phyloP scores from a whole-genome alignment of 2,797 vertebrate genomes.

The Tinamus major region DNA sequence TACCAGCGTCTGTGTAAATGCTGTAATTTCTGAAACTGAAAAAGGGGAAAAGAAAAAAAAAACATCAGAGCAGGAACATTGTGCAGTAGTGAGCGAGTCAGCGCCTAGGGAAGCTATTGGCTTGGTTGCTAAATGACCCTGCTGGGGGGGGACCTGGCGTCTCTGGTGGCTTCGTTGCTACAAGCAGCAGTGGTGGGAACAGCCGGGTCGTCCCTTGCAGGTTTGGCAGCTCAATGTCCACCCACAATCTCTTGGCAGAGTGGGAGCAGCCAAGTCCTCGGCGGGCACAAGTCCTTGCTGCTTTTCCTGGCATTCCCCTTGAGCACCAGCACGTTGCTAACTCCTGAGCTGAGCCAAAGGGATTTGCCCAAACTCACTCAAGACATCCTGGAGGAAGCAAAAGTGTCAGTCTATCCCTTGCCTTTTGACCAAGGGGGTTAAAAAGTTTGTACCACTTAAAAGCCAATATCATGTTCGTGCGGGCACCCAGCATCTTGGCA shows the following conservation, averaged over 20 bases:
- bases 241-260: neutral
- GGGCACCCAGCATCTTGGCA: neutral
- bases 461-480: neutral
- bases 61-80: neutral
- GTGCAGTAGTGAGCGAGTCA: neutral
- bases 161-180: neutral
- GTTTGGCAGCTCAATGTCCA: neutral
- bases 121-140: neutral
- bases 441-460: neutral
- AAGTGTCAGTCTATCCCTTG: neutral
- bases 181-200: neutral
- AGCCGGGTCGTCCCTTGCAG: neutral
- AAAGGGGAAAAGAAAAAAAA: neutral
- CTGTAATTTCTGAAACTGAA: slow-evolving; percentile 61
- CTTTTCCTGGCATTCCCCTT: neutral
- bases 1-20: slow-evolving; percentile 15
- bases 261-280: neutral
- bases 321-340: neutral
- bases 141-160: neutral
- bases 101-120: neutral
- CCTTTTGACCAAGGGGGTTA: neutral
- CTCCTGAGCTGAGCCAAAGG: neutral
- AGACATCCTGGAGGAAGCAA: neutral
- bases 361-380: neutral
- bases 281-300: accelerated